phyloP scores from a whole-genome alignment of 1,140 invertebrate species.

The Piezodorus guildinii region DNA sequence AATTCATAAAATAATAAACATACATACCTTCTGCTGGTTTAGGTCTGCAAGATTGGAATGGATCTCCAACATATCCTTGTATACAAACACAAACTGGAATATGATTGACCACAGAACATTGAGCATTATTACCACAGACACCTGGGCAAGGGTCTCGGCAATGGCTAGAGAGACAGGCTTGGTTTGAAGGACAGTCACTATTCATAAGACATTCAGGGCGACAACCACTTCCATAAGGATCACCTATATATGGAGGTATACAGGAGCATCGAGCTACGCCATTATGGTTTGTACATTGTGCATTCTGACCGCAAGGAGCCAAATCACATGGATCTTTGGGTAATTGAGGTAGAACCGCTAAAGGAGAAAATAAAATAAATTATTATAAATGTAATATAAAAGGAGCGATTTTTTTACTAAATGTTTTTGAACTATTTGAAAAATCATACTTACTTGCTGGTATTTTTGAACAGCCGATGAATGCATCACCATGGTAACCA shows the following conservation, averaged over 20 bases:
- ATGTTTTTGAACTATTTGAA: no score
- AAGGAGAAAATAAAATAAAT: conserved; percentile 18
- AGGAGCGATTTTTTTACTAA: neutral
- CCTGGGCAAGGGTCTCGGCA: conserved; percentile 77
- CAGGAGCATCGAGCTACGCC: conserved; percentile 60
- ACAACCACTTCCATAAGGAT: conserved; percentile 38
- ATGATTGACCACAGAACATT: conserved; percentile 69
- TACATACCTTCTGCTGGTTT: conserved; percentile 43
- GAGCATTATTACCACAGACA: conserved; percentile 64
- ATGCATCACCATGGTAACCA: conserved; percentile 70
- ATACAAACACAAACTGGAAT: conserved; percentile 67
- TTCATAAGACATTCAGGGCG: conserved; percentile 68
- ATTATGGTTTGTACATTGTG: conserved; percentile 56
- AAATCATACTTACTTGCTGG: conserved; percentile 30
- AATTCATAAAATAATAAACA: neutral
- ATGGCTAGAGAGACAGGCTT: conserved; percentile 71
- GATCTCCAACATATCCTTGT: conserved; percentile 63
- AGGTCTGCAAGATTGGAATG: conserved; percentile 62
- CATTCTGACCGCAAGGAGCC: conserved; percentile 71
- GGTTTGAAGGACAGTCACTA: conserved; percentile 62
- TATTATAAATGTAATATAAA: neutral
- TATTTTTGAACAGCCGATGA: conserved; percentile 55
- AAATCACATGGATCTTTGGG: conserved; percentile 56
- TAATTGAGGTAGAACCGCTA: conserved; percentile 31
- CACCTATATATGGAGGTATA: conserved; percentile 71